A percentile compares a stretch with the other conserved stretches of the same genome.
Conservation (phyloP, 2,113 vertebrate species). For the Mesocricetus auratus region DNA sequence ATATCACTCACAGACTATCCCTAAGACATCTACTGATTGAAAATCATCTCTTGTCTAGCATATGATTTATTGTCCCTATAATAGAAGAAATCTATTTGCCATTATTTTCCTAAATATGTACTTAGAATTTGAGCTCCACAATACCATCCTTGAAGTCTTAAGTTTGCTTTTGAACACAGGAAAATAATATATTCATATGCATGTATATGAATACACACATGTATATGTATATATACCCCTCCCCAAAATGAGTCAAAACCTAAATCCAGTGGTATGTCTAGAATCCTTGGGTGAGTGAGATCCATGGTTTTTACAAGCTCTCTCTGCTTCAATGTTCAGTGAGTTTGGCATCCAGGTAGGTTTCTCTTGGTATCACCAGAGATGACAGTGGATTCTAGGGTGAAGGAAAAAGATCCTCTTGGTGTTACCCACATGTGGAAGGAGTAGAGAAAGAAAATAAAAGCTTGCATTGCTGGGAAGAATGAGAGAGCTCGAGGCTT, state of each 20-base stretch:
- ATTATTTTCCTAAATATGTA: neutral
- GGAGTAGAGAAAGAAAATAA: neutral
- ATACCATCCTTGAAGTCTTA: neutral
- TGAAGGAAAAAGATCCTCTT: conserved; percentile 53
- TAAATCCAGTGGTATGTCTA: neutral
- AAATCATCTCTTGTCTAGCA: neutral
- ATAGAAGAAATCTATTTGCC: neutral
- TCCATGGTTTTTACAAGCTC: neutral
- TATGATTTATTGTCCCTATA: conserved; percentile 24
- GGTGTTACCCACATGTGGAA: neutral
- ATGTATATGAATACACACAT: too few species aligned
- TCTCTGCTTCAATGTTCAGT: neutral
- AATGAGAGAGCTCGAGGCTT: conserved; percentile 60
- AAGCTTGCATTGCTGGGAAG: conserved; percentile 41
- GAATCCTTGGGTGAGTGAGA: neutral
- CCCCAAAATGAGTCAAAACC: neutral
- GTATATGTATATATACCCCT: neutral
- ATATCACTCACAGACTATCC: neutral
- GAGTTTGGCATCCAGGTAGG: neutral
- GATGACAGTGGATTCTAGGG: neutral
- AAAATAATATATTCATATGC: neutral
- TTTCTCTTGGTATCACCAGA: neutral
- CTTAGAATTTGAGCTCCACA: neutral
- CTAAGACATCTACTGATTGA: neutral
- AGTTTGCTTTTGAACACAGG: neutral